Conservation (phyloP, 2,797 vertebrate genomes). For the Centropyge bicolor region DNA sequence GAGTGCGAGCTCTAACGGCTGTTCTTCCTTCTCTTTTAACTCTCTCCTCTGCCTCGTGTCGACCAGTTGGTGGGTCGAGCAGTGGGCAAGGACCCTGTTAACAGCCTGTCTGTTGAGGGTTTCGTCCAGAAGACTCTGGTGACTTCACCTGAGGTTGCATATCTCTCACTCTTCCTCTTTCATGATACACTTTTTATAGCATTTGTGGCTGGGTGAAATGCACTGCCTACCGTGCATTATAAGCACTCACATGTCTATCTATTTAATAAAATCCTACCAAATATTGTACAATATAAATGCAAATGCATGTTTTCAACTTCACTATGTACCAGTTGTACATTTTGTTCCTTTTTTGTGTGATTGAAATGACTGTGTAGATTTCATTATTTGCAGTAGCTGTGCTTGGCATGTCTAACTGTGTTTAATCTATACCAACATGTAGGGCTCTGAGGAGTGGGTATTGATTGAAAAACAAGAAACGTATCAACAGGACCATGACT, state of each 20-base stretch:
- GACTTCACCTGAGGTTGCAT: conserved; percentile 96
- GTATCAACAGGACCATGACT: conserved; percentile 85
- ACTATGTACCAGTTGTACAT: conserved; percentile 7
- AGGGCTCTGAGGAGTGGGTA: conserved; percentile 99
- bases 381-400: conserved; percentile 58
- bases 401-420: conserved; percentile 91
- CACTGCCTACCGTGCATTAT: background rate
- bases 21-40: conserved; percentile 71
- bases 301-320: conserved; percentile 27
- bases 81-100: conserved; percentile 89
- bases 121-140: conserved; percentile 96
- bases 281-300: conserved; percentile 25
- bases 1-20: conserved; percentile 68
- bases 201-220: conserved; percentile 40
- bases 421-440: conserved; percentile 97
- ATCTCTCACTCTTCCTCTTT: conserved; percentile 66
- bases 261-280: conserved; percentile 4
- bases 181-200: conserved; percentile 13
- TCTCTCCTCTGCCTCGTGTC: conserved; percentile 68
- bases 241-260: conserved; percentile 12
- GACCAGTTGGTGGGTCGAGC: conserved; percentile 90
- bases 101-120: conserved; percentile 92
- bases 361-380: conserved; percentile 53
- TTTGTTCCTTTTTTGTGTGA: conserved; percentile 40
- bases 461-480: conserved; percentile 96